These are phyloP conservation scores for Arion vulgaris DNA, from an alignment of 1,140 invertebrate species.

Conservation along the genomic window DNA sequence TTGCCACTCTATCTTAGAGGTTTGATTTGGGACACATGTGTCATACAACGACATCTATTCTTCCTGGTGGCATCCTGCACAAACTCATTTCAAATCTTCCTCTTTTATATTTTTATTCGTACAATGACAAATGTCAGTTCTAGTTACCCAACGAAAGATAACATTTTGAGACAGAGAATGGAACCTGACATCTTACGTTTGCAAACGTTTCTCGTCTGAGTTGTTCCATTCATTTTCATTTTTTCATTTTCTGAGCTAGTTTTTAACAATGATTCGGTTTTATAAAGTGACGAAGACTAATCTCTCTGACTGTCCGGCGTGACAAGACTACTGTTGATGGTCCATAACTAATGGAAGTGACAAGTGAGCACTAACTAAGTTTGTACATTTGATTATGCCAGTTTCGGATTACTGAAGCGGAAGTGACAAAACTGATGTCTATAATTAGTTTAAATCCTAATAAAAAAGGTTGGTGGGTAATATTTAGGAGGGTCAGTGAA, in stretches of 20 bases:
- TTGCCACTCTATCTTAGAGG: not conserved
- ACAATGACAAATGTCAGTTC: not conserved
- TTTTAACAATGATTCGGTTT: not conserved
- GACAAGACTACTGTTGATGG: not conserved
- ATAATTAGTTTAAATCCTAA: too few relatives aligned
- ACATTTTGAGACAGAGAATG: not conserved
- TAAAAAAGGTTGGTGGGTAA: too few relatives aligned
- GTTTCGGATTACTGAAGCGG: not conserved
- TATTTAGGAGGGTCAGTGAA: too few relatives aligned
- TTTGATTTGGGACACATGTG: not conserved
- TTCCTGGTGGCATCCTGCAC: not conserved
- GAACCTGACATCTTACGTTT: not conserved
- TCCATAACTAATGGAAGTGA: not conserved
- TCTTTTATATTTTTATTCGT: not conserved
- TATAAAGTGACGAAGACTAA: not conserved
- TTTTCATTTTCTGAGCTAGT: not conserved
- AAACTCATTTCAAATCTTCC: slow-evolving; percentile 6
- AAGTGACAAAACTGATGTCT: not conserved
- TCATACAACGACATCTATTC: slow-evolving; percentile 4
- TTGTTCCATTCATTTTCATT: slow-evolving; percentile 1
- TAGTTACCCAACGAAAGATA: not conserved
- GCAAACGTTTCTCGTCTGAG: not conserved
- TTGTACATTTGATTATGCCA: not conserved
- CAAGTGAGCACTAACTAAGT: not conserved
- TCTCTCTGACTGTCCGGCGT: not conserved